Conservation (phyloP, 2,113 vertebrate species). For the Vireo altiloquus region DNA sequence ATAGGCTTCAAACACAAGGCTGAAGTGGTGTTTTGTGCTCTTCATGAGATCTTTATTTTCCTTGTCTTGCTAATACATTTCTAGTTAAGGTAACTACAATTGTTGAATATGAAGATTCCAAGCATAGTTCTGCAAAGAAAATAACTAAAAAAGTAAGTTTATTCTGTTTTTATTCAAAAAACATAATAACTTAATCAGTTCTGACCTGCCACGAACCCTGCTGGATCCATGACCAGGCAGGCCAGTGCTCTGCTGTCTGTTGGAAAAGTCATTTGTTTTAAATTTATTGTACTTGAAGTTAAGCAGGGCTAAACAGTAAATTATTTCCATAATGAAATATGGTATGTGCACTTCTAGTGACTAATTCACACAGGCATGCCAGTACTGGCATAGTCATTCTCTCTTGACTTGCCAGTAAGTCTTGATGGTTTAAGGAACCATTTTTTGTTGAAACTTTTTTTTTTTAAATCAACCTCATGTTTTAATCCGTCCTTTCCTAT, state of each 20-base stretch:
- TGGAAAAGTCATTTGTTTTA: not conserved
- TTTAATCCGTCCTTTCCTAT: not conserved
- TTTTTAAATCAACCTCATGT: not conserved
- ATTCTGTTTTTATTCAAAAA: not conserved
- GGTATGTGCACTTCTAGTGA: not conserved
- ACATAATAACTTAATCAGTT: not conserved
- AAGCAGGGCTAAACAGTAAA: not conserved
- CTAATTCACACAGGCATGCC: not conserved
- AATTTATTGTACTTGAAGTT: not conserved
- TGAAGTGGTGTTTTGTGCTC: not conserved
- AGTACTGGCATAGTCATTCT: not conserved
- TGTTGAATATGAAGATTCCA: slow-evolving; percentile 53
- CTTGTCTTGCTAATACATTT: not conserved
- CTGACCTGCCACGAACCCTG: not conserved
- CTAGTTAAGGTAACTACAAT: slow-evolving; percentile 70
- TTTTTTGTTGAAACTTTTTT: not conserved
- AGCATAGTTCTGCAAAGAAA: slow-evolving; percentile 8
- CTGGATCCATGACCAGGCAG: not conserved
- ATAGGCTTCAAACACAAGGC: not conserved
- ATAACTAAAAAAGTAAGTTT: slow-evolving; percentile 59
- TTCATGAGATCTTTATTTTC: not conserved
- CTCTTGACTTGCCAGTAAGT: not conserved
- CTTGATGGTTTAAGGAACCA: not conserved
- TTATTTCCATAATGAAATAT: not conserved
- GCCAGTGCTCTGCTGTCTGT: not conserved